Evolutionary conservation across 2,113 vertebrate genomes (phyloP).

Genomic region (Thamnaconus septentrionalis): DNA sequence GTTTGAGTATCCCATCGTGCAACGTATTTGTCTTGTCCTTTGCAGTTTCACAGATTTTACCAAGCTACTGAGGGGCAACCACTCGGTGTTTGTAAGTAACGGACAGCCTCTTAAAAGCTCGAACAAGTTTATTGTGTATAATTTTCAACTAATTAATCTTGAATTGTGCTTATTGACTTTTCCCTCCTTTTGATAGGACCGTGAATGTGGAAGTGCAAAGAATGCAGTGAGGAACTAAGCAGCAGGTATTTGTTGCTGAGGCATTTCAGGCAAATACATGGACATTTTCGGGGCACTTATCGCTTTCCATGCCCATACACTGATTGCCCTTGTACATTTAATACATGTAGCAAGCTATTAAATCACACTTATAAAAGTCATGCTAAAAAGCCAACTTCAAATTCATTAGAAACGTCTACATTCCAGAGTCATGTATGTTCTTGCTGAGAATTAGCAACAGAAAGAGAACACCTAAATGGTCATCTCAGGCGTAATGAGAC

Average conservation of each 20-base stretch:
- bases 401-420: not conserved
- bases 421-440: not conserved
- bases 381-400: not conserved
- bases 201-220: slow-evolving; percentile 1
- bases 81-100: too few relatives aligned
- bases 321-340: not conserved
- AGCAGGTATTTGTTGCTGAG: not conserved
- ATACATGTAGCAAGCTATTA: slow-evolving; percentile 8
- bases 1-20: too few relatives aligned
- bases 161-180: not conserved
- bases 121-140: too few relatives aligned
- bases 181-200: not conserved
- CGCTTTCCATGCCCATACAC: slow-evolving; percentile 6
- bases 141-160: too few relatives aligned
- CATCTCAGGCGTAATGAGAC: slow-evolving; percentile 11
- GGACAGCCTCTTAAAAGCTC: too few relatives aligned
- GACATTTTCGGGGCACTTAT: slow-evolving; percentile 1
- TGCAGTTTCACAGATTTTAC: too few relatives aligned
- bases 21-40: too few relatives aligned
- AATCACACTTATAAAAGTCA: slow-evolving; percentile 7
- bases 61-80: too few relatives aligned
- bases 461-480: slow-evolving; percentile 1
- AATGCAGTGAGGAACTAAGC: not conserved
- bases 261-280: not conserved
- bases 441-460: not conserved